A percentile compares a stretch with the other conserved stretches of the same genome.
phyloP scores from a whole-genome alignment of 2,113 vertebrate genomes.

The Lepisosteus oculatus region DNA sequence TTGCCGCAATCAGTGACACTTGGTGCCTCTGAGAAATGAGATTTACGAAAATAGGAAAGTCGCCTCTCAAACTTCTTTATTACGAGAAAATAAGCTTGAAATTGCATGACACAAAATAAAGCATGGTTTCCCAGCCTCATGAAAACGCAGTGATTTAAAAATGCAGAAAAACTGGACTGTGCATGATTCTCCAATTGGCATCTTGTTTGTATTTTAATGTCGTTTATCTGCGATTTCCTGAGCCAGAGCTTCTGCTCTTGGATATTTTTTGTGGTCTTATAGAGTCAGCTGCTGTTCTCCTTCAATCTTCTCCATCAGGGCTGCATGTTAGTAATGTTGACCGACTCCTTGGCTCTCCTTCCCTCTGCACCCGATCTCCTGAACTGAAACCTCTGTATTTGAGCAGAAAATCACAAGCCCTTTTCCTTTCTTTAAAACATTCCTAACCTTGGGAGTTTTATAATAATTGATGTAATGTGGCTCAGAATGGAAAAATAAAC shows the following conservation, averaged over 20 bases:
- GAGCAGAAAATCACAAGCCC: too few relatives aligned
- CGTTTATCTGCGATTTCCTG: neutral
- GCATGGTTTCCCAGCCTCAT: neutral
- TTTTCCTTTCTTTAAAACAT: too few relatives aligned
- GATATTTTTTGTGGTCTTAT: neutral
- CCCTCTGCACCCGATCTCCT: too few relatives aligned
- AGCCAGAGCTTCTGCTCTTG: neutral
- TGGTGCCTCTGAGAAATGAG: neutral
- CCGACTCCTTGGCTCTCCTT: too few relatives aligned
- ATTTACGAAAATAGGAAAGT: neutral
- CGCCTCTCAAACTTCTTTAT: neutral
- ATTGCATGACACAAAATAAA: slow-evolving; percentile 4
- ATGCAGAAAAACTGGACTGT: neutral
- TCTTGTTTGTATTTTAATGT: too few relatives aligned
- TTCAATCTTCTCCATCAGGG: too few relatives aligned
- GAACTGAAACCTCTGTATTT: too few relatives aligned
- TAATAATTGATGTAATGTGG: too few relatives aligned
- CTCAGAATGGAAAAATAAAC: too few relatives aligned
- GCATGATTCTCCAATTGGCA: too few relatives aligned
- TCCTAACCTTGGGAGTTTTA: too few relatives aligned
- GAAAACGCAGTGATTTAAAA: neutral
- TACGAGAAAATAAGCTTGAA: neutral
- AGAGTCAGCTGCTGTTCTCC: neutral
- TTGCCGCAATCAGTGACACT: neutral
- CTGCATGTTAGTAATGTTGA: too few relatives aligned